Base-by-base conservation (phyloP, 1,140 invertebrate species). In the Eciton burchellii region DNA sequence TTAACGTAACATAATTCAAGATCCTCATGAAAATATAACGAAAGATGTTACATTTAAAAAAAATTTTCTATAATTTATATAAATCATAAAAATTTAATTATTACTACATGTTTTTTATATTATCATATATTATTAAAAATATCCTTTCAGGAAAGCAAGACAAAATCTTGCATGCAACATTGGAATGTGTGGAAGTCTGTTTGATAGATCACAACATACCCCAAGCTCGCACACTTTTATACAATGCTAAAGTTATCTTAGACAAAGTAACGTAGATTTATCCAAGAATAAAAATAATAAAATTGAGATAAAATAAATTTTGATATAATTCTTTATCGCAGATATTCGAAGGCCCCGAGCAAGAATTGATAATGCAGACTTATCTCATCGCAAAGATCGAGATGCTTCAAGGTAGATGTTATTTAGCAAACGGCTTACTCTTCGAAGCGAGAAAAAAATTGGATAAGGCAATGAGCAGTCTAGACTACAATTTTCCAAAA, bases 101-200 rank as follows among this genome's bases (percentile, higher is more conserved):
- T n/a, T n/a, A n/a, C n/a, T n/a, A n/a, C n/a, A n/a, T n/a, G n/a
- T n/a, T n/a, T n/a, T n/a, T n/a, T n/a, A n/a, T n/a, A n/a, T n/a
- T n/a, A n/a, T n/a, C n/a, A n/a, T n/a, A n/a, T n/a, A n/a, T n/a
- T n/a, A n/a, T 8, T 60, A 35, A 35, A 35, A 35, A 35, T 65
- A 24, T 47, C 5, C 45, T n/a, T 49, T 82, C 41, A 94, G 93
- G 91, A 43, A 87, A 89, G 0, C 89, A 86, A 45, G 89, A 93
- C 29, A 89, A 92, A 79, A 88, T 90, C 0, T 79, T 94, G 9
- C 90, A 87, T 9, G 94, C 95, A 9, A 94, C 95, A 86, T 84
- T 95, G 19, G 95, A 95, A 81, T 95, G 94, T 19, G 93, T 94
- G 0, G 94, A 95, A 45, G 74, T 95, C 0, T 94, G 94, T 47